A percentile compares a stretch with the other conserved stretches of the same genome.
These are phyloP conservation scores for Trachythela sp. DNA, from an alignment of 64 coral and sea anemone genomes.

Conservation along the genomic window DNA sequence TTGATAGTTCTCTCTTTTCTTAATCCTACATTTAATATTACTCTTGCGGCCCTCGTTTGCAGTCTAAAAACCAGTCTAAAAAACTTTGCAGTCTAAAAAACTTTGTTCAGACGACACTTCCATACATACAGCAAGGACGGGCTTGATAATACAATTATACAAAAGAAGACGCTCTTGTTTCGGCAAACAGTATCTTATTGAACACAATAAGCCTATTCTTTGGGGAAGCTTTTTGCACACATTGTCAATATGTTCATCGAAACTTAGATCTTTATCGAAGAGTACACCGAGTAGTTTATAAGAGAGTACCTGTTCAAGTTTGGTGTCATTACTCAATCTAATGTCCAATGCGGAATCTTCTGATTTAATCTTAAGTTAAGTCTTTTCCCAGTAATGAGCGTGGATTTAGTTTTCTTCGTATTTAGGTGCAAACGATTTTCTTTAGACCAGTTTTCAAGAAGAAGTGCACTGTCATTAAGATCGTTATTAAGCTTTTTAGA, in stretches of 20 bases:
- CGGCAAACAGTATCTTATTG: too few relatives aligned
- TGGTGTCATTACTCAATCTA: not conserved
- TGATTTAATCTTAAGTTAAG: not conserved
- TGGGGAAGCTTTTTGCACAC: constrained; percentile 11
- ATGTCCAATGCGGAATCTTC: not conserved
- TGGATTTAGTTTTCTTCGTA: constrained; percentile 40
- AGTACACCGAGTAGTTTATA: constrained; percentile 14
- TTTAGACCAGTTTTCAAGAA: constrained; percentile 39
- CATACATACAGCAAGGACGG: too few relatives aligned
- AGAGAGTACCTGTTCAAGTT: not conserved
- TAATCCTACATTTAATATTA: too few relatives aligned
- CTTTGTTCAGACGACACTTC: too few relatives aligned
- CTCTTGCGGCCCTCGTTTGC: too few relatives aligned
- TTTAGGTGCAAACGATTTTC: constrained; percentile 29
- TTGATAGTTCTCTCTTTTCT: too few relatives aligned
- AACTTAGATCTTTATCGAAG: constrained; percentile 1
- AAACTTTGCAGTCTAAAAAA: too few relatives aligned
- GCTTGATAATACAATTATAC: too few relatives aligned
- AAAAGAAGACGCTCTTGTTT: too few relatives aligned
- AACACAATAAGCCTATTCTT: too few relatives aligned
- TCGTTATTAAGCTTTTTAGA: constrained; percentile 3
- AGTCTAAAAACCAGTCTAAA: too few relatives aligned
- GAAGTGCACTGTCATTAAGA: constrained; percentile 12
- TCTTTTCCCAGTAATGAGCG: constrained; percentile 39
- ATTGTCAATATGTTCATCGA: not conserved